Conservation (phyloP, 2,113 vertebrate species). For the Callipepla squamata region DNA sequence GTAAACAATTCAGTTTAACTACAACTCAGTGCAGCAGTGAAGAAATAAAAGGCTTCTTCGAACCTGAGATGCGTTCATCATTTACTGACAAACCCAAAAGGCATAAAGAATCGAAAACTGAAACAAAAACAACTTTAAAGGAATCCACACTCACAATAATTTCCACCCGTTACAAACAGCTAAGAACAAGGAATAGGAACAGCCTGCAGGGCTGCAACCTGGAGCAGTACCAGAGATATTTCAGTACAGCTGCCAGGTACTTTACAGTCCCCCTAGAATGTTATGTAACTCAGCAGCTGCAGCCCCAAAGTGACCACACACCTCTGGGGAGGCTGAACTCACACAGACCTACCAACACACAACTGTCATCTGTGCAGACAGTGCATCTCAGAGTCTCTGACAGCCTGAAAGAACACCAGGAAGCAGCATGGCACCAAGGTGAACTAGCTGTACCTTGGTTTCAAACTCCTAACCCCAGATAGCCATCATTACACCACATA, state of each 20-base stretch:
- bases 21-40: neutral
- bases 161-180: neutral
- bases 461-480: neutral
- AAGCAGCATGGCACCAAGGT: neutral
- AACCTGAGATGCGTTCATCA: accelerated
- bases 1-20: neutral
- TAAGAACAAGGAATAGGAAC: neutral
- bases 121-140: neutral
- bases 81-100: neutral
- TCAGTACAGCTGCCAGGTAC: neutral
- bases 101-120: neutral
- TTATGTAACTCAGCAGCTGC: neutral
- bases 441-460: neutral
- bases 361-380: neutral
- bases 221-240: neutral
- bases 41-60: neutral
- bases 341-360: accelerated
- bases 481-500: neutral
- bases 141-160: neutral
- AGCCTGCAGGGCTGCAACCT: neutral
- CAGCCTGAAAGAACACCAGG: neutral
- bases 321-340: neutral
- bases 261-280: neutral
- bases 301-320: neutral
- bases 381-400: accelerated